Evolutionary conservation across 2,797 vertebrate species (phyloP).

Genomic region (Sebastes steindachneri): DNA sequence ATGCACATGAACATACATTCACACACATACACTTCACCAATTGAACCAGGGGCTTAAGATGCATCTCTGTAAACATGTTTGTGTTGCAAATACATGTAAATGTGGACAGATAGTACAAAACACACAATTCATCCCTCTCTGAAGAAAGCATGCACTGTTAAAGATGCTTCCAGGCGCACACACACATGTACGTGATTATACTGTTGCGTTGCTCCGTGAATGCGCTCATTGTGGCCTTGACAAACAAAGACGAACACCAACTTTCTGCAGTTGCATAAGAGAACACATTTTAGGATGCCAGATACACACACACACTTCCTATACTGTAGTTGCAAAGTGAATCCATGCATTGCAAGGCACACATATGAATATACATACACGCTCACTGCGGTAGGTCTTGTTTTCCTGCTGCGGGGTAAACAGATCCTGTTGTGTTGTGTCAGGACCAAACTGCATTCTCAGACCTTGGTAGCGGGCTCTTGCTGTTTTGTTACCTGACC

Average conservation of each 20-base stretch:
- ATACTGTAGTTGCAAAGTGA: neutral
- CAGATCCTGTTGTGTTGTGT: slow-evolving; percentile 51
- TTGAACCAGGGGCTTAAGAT: neutral
- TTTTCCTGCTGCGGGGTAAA: slow-evolving; percentile 57
- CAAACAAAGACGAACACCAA: slow-evolving; percentile 13
- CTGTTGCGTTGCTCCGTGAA: slow-evolving; percentile 31
- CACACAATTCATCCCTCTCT: slow-evolving; percentile 8
- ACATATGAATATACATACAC: neutral
- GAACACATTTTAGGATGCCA: neutral
- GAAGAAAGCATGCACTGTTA: slow-evolving; percentile 29
- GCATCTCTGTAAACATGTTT: neutral
- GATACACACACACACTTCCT: neutral
- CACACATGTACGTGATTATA: slow-evolving; percentile 43
- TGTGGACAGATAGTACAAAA: slow-evolving; percentile 13
- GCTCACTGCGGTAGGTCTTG: slow-evolving; percentile 47
- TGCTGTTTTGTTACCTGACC: slow-evolving; percentile 71
- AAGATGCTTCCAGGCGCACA: slow-evolving; percentile 14
- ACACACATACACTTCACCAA: neutral
- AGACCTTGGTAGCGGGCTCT: slow-evolving; percentile 34
- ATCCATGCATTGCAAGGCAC: neutral
- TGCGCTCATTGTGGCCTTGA: slow-evolving; percentile 42
- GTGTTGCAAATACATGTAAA: slow-evolving; percentile 9
- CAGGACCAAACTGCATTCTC: slow-evolving; percentile 24
- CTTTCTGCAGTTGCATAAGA: slow-evolving; percentile 5
- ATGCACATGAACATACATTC: neutral